Conservation (phyloP, 2,113 vertebrate species). For the Microcebus murinus region DNA sequence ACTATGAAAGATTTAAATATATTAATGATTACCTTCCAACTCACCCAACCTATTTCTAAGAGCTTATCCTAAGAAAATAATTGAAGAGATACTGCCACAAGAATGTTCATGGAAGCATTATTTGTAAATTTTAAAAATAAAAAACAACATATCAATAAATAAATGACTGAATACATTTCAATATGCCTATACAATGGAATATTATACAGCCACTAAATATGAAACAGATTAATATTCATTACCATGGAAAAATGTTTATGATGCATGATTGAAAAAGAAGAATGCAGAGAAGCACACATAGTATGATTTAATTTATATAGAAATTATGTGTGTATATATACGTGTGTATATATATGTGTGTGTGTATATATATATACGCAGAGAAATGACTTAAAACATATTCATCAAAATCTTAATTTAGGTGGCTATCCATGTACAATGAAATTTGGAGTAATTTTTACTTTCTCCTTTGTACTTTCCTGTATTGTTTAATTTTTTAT, state of each 20-base stretch:
- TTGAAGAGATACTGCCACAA: background rate
- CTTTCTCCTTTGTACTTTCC: background rate
- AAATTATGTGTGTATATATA: background rate
- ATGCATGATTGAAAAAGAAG: background rate
- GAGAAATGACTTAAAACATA: background rate
- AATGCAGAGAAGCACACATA: background rate
- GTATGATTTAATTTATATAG: background rate
- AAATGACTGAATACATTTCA: background rate
- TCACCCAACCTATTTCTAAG: background rate
- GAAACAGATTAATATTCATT: background rate
- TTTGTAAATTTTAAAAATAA: background rate
- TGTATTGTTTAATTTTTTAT: background rate
- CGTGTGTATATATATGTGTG: too few relatives aligned
- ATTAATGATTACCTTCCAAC: background rate
- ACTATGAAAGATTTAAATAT: background rate
- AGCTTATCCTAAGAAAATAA: conserved; percentile 8
- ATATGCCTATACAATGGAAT: background rate
- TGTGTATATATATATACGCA: background rate
- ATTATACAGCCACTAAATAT: background rate
- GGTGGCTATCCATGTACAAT: background rate
- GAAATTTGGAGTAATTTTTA: background rate
- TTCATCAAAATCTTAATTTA: conserved; percentile 36
- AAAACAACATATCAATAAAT: background rate
- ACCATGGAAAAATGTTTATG: background rate
- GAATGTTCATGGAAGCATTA: background rate